Conservation (phyloP, 2,888 invertebrate genomes). For the Megaustenia siamemsis region DNA sequence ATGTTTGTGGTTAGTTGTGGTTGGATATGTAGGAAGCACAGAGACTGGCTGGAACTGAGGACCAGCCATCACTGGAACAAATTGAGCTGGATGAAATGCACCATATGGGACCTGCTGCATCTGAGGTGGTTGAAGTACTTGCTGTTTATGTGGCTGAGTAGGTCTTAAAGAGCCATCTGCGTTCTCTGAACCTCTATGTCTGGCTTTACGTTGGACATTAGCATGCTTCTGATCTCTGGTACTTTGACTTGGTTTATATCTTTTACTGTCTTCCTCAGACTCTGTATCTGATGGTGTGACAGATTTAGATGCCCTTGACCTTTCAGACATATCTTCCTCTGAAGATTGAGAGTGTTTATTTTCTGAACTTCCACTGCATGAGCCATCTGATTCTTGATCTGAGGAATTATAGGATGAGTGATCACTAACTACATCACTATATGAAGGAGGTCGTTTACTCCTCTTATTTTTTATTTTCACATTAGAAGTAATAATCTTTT, state of each 20-base stretch:
- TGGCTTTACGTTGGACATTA: background rate
- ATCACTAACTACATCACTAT: conserved; percentile 52
- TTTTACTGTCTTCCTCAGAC: conserved; percentile 52
- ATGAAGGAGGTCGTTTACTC: conserved; percentile 47
- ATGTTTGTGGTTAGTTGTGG: conserved; percentile 40
- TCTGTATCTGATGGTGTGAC: conserved; percentile 52
- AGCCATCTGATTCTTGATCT: conserved; percentile 36
- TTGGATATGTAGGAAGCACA: conserved; percentile 38
- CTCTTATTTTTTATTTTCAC: conserved; percentile 48
- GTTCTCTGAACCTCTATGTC: background rate
- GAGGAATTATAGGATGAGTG: conserved; percentile 35
- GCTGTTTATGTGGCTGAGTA: conserved; percentile 7
- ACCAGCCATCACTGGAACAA: conserved; percentile 61
- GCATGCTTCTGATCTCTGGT: conserved; percentile 1
- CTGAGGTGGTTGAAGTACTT: conserved; percentile 6
- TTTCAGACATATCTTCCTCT: conserved; percentile 33
- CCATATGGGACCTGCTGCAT: conserved; percentile 55
- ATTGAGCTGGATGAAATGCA: conserved; percentile 61
- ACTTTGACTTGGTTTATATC: background rate
- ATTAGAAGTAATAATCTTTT: conserved; percentile 65
- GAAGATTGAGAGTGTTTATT: conserved; percentile 24
- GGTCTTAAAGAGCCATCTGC: background rate
- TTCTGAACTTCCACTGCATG: conserved; percentile 5
- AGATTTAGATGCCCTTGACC: conserved; percentile 21
- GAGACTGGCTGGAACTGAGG: conserved; percentile 52